Conservation (phyloP, 2,797 vertebrate species). For the Gymnopithys bicolor region DNA sequence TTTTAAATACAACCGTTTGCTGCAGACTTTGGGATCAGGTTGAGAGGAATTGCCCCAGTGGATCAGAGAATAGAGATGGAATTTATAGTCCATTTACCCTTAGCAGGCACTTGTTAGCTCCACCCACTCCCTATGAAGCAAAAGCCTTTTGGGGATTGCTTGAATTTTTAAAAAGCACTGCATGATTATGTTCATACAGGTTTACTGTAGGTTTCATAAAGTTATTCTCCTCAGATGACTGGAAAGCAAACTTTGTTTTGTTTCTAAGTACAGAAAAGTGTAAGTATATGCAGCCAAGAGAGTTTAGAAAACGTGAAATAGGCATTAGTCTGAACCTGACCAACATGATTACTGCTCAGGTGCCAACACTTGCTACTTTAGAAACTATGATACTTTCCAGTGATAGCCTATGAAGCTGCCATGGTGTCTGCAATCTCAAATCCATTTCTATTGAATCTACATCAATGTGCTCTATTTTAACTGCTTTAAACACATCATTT, state of each 20-base stretch:
- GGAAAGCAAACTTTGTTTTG: not conserved
- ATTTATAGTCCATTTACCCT: not conserved
- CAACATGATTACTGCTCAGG: rapidly evolving
- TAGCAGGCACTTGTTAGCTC: not conserved
- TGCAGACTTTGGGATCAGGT: not conserved
- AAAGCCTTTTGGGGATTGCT: not conserved
- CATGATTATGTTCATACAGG: not conserved
- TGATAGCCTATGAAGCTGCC: not conserved
- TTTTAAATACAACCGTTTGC: slow-evolving; percentile 31
- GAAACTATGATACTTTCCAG: not conserved
- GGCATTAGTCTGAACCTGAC: not conserved
- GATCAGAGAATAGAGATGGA: not conserved
- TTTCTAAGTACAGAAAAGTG: not conserved
- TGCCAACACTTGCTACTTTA: not conserved
- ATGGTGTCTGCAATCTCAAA: not conserved
- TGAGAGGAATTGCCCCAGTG: not conserved
- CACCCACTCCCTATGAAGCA: not conserved
- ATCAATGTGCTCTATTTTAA: not conserved
- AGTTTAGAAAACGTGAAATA: not conserved
- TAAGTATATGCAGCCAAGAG: not conserved
- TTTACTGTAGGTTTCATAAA: not conserved
- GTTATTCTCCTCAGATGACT: not conserved
- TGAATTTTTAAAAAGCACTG: not conserved
- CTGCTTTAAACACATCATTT: not conserved
- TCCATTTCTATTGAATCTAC: not conserved